These are phyloP conservation scores for Drosophila melanosoma DNA, from an alignment of 2,888 invertebrate genomes.

Conservation along the genomic window DNA sequence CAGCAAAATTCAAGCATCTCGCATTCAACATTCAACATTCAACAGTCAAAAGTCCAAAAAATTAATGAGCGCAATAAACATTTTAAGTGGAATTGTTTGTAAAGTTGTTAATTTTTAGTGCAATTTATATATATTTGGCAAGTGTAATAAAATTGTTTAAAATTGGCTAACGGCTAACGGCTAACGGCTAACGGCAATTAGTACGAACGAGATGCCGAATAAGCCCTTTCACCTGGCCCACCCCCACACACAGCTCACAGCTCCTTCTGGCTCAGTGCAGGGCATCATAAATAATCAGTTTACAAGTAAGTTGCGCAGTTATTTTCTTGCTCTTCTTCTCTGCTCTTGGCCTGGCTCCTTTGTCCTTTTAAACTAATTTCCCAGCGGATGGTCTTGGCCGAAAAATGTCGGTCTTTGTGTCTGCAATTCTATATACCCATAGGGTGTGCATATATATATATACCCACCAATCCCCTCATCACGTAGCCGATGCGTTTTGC, in stretches of 20 bases:
- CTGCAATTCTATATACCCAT: conserved; percentile 3
- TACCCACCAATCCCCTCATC: conserved; percentile 17
- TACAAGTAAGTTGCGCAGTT: conserved; percentile 80
- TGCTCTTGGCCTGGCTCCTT: conserved; percentile 11
- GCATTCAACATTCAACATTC: conserved; percentile 64
- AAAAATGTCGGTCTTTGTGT: conserved; percentile 30
- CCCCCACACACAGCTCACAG: neutral
- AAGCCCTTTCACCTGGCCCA: conserved; percentile 34
- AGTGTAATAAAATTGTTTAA: conserved; percentile 76
- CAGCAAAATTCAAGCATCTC: conserved; percentile 21
- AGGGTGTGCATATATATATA: neutral
- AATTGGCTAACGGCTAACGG: conserved; percentile 55
- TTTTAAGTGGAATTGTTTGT: conserved; percentile 81
- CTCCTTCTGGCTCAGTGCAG: conserved; percentile 15
- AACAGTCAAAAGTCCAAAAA: conserved; percentile 65
- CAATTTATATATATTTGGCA: conserved; percentile 81
- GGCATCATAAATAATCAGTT: conserved; percentile 77
- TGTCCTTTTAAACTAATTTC: conserved; percentile 79
- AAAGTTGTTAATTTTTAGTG: conserved; percentile 82
- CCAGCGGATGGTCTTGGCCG: conserved; percentile 57
- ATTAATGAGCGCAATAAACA: conserved; percentile 81
- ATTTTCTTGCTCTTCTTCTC: conserved; percentile 56
- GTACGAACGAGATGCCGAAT: neutral
- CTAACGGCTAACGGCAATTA: too few relatives aligned
- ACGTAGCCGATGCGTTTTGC: conserved; percentile 68